Evolutionary conservation across 2,113 vertebrate genomes (phyloP).

Genomic region (Macaca fascicularis): DNA sequence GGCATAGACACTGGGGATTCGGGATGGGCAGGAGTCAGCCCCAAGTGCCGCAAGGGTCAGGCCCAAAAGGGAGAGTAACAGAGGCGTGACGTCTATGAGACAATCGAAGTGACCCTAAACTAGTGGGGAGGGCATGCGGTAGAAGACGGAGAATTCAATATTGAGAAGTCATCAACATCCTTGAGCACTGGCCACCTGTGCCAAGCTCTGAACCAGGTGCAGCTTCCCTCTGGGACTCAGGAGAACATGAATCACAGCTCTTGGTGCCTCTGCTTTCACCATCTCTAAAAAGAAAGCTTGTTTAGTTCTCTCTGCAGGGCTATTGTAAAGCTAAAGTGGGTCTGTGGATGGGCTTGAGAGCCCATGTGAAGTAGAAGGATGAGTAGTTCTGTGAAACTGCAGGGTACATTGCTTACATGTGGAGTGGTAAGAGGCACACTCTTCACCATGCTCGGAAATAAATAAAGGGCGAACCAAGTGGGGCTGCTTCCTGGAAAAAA

Average conservation of each 20-base stretch:
- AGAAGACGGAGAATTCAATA: background rate
- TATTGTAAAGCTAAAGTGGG: background rate
- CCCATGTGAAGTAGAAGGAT: accelerated
- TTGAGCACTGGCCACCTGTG: accelerated
- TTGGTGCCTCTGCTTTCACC: too few species aligned
- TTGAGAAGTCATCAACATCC: accelerated
- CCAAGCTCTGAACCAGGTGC: accelerated
- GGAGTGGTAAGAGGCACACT: accelerated
- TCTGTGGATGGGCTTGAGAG: background rate
- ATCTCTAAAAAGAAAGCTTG: background rate
- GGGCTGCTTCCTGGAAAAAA: background rate
- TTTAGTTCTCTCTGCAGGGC: background rate
- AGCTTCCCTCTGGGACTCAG: background rate
- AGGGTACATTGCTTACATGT: accelerated
- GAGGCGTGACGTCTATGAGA: background rate
- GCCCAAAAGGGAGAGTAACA: accelerated
- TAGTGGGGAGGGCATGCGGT: accelerated
- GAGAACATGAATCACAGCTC: accelerated
- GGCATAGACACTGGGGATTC: accelerated
- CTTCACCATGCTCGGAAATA: background rate
- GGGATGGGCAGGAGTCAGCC: background rate
- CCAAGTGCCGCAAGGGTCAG: background rate
- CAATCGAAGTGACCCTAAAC: background rate
- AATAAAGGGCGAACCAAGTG: background rate
- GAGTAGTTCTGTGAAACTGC: background rate